Conservation (phyloP, 1,140 invertebrate genomes). For the Scaptomyza pallida region DNA sequence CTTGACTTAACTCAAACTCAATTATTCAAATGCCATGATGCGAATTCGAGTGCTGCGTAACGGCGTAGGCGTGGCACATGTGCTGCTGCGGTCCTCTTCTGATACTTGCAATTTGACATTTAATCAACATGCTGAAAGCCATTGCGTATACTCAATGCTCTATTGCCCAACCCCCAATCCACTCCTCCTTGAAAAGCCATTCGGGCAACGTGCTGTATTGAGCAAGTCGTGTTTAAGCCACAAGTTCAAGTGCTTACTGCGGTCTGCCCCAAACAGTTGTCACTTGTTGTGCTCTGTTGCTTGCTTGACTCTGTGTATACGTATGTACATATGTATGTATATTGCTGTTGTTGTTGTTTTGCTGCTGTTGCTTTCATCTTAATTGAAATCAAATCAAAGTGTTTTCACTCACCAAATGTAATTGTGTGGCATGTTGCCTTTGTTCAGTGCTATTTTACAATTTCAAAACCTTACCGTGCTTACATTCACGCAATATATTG, state of each 20-base stretch:
- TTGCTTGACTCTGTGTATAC: not conserved
- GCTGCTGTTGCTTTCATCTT: conserved; percentile 64
- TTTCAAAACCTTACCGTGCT: conserved; percentile 41
- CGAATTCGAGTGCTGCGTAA: conserved; percentile 4
- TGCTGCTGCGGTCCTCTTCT: conserved; percentile 58
- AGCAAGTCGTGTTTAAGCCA: conserved; percentile 23
- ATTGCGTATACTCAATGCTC: conserved; percentile 1
- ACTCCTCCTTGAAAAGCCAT: conserved; percentile 24
- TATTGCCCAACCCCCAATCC: not conserved
- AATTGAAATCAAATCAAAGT: conserved; percentile 83
- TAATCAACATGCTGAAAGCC: conserved; percentile 59
- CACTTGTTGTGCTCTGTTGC: conserved; percentile 29
- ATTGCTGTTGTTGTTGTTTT: conserved; percentile 8
- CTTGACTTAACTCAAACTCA: conserved; percentile 43
- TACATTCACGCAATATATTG: conserved; percentile 32
- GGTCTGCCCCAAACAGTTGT: conserved; percentile 32
- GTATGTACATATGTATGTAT: too few species aligned
- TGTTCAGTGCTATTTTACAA: conserved; percentile 13
- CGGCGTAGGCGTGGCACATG: conserved; percentile 50
- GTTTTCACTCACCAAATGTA: conserved; percentile 73
- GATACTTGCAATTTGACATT: conserved; percentile 74
- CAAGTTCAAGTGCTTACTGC: conserved; percentile 54
- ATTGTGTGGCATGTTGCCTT: conserved; percentile 57
- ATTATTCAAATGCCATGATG: conserved; percentile 67
- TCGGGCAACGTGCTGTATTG: conserved; percentile 22